Conservation (phyloP, 2,113 vertebrate genomes). For the Numida meleagris region DNA sequence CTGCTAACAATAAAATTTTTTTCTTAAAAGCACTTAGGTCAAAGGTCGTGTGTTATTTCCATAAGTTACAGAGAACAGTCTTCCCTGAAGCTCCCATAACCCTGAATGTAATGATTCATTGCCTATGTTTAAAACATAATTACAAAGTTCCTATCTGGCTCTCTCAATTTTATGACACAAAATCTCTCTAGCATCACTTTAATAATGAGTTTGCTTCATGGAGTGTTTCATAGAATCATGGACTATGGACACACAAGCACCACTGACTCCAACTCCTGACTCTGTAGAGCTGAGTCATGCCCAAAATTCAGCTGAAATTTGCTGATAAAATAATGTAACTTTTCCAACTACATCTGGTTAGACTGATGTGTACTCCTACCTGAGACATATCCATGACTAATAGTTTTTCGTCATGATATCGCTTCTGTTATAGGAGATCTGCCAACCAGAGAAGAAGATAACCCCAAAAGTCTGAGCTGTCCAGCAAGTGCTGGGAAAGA, state of each 20-base stretch:
- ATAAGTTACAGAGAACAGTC: constrained; percentile 8
- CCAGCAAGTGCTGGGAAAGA: neutral
- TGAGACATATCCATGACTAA: neutral
- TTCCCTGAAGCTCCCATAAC: constrained; percentile 8
- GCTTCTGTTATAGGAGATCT: neutral
- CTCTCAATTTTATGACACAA: neutral
- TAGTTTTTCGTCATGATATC: neutral
- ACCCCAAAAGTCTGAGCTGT: neutral
- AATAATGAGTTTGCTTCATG: neutral
- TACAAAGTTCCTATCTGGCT: neutral
- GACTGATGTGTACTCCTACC: neutral
- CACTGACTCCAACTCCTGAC: neutral
- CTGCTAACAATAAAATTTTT: neutral
- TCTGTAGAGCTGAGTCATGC: neutral
- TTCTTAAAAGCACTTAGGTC: neutral
- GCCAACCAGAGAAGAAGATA: neutral
- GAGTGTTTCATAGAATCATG: neutral
- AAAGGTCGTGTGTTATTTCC: neutral
- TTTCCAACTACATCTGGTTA: neutral
- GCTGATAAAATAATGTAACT: neutral
- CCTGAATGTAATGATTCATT: constrained; percentile 25
- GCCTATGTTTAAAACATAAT: constrained; percentile 29
- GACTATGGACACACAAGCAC: too few relatives aligned
- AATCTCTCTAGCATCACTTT: neutral
- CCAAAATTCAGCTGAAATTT: neutral